phyloP scores from a whole-genome alignment of 2,888 invertebrate species.

The Agrochola macilenta region DNA sequence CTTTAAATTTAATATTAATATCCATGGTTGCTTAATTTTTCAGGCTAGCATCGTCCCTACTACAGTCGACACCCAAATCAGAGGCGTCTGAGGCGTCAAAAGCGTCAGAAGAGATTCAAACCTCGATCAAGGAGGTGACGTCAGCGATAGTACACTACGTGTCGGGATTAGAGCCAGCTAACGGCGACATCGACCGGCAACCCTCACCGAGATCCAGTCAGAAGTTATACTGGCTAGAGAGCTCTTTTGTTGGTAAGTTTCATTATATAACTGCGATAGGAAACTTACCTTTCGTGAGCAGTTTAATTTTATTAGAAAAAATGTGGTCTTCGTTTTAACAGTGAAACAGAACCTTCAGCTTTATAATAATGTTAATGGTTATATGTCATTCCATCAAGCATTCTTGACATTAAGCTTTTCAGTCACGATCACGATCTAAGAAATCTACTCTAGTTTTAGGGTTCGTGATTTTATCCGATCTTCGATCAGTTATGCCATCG shows the following conservation, averaged over 20 bases:
- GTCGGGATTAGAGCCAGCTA: slow-evolving; percentile 92
- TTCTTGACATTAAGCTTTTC: slow-evolving; percentile 39
- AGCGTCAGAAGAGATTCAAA: slow-evolving; percentile 93
- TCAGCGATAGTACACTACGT: slow-evolving; percentile 98
- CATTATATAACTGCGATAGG: not conserved
- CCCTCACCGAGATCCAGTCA: slow-evolving; percentile 92
- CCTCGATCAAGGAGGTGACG: slow-evolving; percentile 97
- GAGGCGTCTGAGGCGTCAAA: slow-evolving; percentile 79
- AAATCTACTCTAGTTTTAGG: not conserved
- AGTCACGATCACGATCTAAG: slow-evolving; percentile 30
- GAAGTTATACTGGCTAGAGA: slow-evolving; percentile 97
- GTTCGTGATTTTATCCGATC: not conserved
- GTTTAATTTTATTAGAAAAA: slow-evolving; percentile 19
- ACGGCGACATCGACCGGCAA: slow-evolving; percentile 89
- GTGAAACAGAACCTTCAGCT: slow-evolving; percentile 8
- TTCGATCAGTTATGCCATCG: not conserved
- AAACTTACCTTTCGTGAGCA: slow-evolving; percentile 30
- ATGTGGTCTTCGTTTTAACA: slow-evolving; percentile 6
- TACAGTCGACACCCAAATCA: slow-evolving; percentile 87
- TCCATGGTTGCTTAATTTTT: slow-evolving; percentile 38
- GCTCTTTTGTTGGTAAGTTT: slow-evolving; percentile 93
- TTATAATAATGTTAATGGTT: slow-evolving; percentile 9
- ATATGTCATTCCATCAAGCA: slow-evolving; percentile 23
- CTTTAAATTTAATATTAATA: not conserved
- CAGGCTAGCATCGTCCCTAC: slow-evolving; percentile 92